Base-by-base conservation (phyloP, 2,888 invertebrate genomes). In the Drosophila greeni region DNA sequence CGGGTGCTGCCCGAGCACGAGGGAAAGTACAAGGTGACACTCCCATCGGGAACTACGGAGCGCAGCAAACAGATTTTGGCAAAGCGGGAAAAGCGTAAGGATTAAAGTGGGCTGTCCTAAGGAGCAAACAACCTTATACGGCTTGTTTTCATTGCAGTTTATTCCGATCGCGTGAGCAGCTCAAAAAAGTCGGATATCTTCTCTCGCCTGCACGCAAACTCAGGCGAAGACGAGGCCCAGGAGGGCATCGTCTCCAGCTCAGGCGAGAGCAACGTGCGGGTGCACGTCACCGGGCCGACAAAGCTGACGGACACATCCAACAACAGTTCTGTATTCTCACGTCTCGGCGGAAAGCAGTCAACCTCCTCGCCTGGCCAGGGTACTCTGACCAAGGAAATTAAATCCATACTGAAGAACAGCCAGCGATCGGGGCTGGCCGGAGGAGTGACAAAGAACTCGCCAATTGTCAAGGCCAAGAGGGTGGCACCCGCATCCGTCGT, bases 1-100 rank as follows among this genome's bases (percentile, higher is more conserved):
- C 84, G 89, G 5, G 89, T 89, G 18, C 74, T 89, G 33, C 91
- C 91, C 1, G 91, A 91, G 72, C 90, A 91, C 74, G 91, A 91
- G 76, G 91, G 91, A 9, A 87, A 89, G 60, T 91, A 91, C 79
- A 91, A 90, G 77, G 90, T 91, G 2, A 91, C 89, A 60, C 86
- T 91, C 79, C 91, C 91, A 1, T 82, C 88, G 6, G 91, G 91
- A 1, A 89, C 88, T 8, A 91, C 91, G 1, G 88, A 89, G 36
- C 88, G 90, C 51, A 91, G 91, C 72, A 90, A 90, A 71, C 88
- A 90, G 71, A 89, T 91, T 36, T 65, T 89, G 23, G 88, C 87
- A 8, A 89, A 89, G 65, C 83, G 88, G 36, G 88, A 88, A 8
- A 78, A 85, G 65, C 73, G 88, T 88, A 82, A 74, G 86, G 53